A percentile compares a stretch with the other conserved stretches of the same genome.
Conservation (phyloP, 1,140 invertebrate species). For the Heliconius nattereri region DNA sequence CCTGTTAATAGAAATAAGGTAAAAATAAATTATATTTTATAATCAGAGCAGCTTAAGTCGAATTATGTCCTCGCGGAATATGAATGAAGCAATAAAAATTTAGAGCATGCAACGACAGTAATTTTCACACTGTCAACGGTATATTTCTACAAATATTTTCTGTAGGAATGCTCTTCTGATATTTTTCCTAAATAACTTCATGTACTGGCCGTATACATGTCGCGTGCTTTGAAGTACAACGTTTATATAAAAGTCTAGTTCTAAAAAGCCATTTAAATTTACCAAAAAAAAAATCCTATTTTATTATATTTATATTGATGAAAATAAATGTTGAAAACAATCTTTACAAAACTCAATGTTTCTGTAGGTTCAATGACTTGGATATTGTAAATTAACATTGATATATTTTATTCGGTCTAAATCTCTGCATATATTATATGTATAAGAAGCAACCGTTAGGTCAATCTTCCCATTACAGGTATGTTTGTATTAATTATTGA, state of each 20-base stretch:
- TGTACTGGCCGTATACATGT: not conserved
- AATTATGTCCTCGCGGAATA: conserved; percentile 38
- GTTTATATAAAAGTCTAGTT: not conserved
- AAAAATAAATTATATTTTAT: conserved; percentile 29
- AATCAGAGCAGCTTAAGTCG: conserved; percentile 23
- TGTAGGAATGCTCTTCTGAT: conserved; percentile 18
- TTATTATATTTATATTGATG: not conserved
- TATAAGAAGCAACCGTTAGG: not conserved
- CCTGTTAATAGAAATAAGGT: conserved; percentile 14
- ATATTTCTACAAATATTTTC: conserved; percentile 31
- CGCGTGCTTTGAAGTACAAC: not conserved
- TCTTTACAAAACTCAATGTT: not conserved
- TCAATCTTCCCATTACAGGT: not conserved
- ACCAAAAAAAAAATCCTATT: not conserved
- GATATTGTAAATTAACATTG: not conserved
- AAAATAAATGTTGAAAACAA: not conserved
- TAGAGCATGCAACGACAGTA: conserved; percentile 36
- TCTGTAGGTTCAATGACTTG: not conserved
- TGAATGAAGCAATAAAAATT: conserved; percentile 43
- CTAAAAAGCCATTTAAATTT: not conserved
- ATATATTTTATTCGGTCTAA: not conserved
- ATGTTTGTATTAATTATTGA: conserved; percentile 13
- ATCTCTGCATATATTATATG: not conserved
- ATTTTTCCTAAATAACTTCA: conserved; percentile 18
- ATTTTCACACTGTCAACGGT: conserved; percentile 36